Evolutionary conservation across 2,888 invertebrate species (phyloP).

Genomic region (Amiota communis): DNA sequence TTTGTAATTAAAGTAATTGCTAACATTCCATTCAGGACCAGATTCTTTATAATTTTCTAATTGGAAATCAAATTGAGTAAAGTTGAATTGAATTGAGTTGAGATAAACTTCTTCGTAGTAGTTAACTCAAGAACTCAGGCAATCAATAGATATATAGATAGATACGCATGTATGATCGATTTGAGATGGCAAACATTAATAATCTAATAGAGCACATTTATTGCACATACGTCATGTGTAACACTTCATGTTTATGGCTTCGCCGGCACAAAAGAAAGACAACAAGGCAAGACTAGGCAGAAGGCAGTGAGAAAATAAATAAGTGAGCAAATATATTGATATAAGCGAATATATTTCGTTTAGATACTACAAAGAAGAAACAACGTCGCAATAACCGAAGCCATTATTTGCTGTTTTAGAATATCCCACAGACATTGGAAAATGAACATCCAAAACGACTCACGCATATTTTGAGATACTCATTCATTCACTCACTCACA

Average conservation of each 20-base stretch:
- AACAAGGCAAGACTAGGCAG: not conserved
- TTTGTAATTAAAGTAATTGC: slow-evolving; percentile 58
- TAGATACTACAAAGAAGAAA: not conserved
- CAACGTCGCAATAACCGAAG: slow-evolving; percentile 22
- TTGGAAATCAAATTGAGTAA: too few species aligned
- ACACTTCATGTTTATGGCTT: not conserved
- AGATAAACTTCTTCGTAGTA: not conserved
- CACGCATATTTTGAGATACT: too few species aligned
- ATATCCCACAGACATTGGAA: not conserved
- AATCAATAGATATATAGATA: not conserved
- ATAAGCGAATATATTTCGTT: slow-evolving; percentile 6
- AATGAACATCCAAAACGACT: too few species aligned
- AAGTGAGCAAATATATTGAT: slow-evolving; percentile 14
- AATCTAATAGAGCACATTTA: slow-evolving; percentile 57
- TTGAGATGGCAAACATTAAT: slow-evolving; percentile 51
- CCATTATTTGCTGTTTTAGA: slow-evolving; percentile 52
- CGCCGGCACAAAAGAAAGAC: not conserved
- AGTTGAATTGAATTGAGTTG: too few species aligned
- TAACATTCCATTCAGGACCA: too few species aligned
- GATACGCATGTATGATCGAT: slow-evolving; percentile 51
- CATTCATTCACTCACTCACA: not conserved
- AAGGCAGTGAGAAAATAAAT: not conserved
- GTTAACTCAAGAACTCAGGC: not conserved
- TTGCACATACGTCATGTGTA: slow-evolving; percentile 55
- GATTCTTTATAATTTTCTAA: too few species aligned